Evolutionary conservation across 2,113 vertebrate species (phyloP).

Genomic region (Columbina picui): DNA sequence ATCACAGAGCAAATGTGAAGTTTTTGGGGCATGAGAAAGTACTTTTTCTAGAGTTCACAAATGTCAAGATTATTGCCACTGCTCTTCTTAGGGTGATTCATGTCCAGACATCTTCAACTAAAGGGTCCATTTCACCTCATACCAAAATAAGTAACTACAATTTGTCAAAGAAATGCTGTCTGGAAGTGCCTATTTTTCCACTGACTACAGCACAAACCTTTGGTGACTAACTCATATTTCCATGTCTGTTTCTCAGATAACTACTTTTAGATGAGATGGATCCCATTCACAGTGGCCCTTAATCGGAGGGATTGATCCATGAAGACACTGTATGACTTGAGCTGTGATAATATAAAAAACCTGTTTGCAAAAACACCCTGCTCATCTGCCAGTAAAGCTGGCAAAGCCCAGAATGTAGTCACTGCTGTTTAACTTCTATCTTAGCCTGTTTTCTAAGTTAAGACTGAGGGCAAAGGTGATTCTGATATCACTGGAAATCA

Average conservation of each 20-base stretch:
- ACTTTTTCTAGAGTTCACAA: not conserved
- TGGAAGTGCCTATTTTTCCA: not conserved
- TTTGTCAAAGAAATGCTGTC: not conserved
- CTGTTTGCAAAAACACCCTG: not conserved
- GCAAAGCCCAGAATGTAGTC: not conserved
- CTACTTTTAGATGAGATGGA: not conserved
- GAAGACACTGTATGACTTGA: not conserved
- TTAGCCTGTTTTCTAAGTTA: not conserved
- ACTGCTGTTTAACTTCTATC: not conserved
- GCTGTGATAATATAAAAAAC: not conserved
- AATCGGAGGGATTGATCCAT: not conserved
- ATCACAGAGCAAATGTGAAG: not conserved
- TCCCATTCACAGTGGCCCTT: not conserved
- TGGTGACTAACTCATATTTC: not conserved
- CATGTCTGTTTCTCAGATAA: not conserved
- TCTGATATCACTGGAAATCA: not conserved
- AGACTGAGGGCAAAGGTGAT: not conserved
- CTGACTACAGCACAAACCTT: not conserved
- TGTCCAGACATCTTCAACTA: not conserved
- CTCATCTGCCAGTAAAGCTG: not conserved
- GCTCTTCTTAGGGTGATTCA: not conserved
- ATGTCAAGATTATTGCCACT: not conserved
- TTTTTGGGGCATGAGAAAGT: not conserved
- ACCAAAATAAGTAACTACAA: not conserved
- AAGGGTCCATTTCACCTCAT: not conserved